Evolutionary conservation across 2,113 vertebrate genomes (phyloP).

Genomic region (Laticauda colubrina): DNA sequence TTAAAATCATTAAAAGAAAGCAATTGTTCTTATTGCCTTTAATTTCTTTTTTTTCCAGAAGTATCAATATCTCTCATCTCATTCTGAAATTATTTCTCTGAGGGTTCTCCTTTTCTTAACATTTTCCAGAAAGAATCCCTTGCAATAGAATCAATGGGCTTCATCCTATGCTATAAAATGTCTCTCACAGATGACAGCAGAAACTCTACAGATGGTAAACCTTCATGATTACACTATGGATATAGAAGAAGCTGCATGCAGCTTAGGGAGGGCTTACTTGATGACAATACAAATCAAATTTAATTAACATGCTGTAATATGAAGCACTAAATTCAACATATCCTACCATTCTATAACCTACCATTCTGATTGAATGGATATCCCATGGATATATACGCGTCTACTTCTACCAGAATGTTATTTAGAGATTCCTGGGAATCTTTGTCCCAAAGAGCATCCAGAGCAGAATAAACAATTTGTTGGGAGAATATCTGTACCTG

Average conservation of each 20-base stretch:
- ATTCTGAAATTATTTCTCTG: background rate
- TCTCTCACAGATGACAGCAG: conserved; percentile 13
- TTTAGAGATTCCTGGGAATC: background rate
- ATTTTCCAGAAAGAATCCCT: background rate
- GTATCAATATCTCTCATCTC: background rate
- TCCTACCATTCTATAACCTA: background rate
- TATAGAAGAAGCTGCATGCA: conserved; percentile 12
- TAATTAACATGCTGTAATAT: conserved; percentile 16
- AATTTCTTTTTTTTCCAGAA: background rate
- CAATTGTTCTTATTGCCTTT: background rate
- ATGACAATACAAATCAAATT: conserved; percentile 27
- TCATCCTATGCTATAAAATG: conserved; percentile 11
- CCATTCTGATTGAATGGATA: background rate
- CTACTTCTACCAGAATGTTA: background rate
- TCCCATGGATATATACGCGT: background rate
- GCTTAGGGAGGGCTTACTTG: background rate
- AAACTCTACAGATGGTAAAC: conserved; percentile 24
- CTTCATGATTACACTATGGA: conserved; percentile 6
- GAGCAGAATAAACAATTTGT: background rate
- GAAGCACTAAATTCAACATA: background rate
- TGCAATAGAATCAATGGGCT: background rate
- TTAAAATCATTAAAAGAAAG: background rate
- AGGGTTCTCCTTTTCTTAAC: background rate
- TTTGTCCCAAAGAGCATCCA: background rate
- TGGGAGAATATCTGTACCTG: background rate